Conservation (phyloP, 30 jellyfish, hydroid and myxozoan genomes). For the Cassiopea andromeda region DNA sequence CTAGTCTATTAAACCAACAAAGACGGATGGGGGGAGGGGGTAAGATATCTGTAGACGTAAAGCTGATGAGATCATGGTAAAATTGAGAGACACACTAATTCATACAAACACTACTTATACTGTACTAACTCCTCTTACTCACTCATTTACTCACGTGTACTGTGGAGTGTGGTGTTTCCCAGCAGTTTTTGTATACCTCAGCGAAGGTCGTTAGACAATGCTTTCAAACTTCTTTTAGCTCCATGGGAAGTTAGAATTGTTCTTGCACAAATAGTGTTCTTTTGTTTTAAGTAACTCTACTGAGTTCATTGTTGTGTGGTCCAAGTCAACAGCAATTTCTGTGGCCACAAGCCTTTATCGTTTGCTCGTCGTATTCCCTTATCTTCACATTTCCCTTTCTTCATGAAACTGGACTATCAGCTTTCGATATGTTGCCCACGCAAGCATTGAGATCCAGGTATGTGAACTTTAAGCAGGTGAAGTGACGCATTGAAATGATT, state of each 20-base stretch:
- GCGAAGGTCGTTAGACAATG: background rate
- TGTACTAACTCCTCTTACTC: too few species aligned
- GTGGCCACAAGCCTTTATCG: background rate
- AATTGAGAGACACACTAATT: too few species aligned
- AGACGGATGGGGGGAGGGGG: too few species aligned
- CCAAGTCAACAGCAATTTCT: background rate
- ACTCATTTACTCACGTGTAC: too few species aligned
- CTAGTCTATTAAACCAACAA: too few species aligned
- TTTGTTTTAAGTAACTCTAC: background rate
- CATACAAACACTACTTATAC: too few species aligned
- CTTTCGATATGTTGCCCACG: too few species aligned
- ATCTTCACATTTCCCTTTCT: background rate
- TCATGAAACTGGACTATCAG: too few species aligned
- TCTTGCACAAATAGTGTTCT: background rate
- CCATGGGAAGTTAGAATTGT: background rate
- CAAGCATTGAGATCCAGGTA: background rate
- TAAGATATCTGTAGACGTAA: too few species aligned
- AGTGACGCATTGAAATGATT: background rate
- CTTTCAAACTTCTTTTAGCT: background rate
- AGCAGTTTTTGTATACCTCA: background rate
- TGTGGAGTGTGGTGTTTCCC: background rate
- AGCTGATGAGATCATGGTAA: too few species aligned
- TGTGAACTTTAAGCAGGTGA: background rate
- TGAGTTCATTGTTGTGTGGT: background rate
- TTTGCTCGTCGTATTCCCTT: background rate